Evolutionary conservation across 2,888 invertebrate genomes (phyloP), one percentile per base, ranked within the genome.

Genomic region (Malachius bipustulatus): DNA sequence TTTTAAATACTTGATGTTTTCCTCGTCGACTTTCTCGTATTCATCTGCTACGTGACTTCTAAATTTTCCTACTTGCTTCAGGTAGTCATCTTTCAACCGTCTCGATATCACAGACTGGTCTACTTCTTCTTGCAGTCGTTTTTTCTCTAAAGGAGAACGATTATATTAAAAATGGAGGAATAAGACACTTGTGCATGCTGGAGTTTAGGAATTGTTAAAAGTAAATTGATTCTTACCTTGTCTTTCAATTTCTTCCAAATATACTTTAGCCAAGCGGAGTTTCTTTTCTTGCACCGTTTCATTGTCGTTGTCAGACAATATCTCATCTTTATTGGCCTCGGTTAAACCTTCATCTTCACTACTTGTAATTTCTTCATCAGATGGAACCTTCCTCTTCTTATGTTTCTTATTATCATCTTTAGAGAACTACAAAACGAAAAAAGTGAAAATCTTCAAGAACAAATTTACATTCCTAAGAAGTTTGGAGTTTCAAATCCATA

Each of bases 281-380:
- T 87, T 82, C 56, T 93, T 94, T 54, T 94, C 88, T 57, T 93
- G 90, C 0, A 82, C 78, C 1, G 88, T 90, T 61, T 90, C 85
- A 44, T 73, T 66, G 44, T 78, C 77, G 48, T 77, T 77, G 45
- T 75, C 76, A 38, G 55, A 56, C 14, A 54, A 57, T 58, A 34
- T 64, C 56, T 49, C 70, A 31, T 67, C 61, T 4, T 68, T 69
- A 44, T 69, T 71, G 47, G 68, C 67, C 41, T 64, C 65, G n/a
- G 70, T 64, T 13, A 63, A 64, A 11, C 70, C 64, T 49, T 77
- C 76, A 48, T 72, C 62, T 48, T 77, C 77, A 51, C 77, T 76
- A 38, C 70, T 75, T 1, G 73, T 75, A 40, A 77, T 72, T 55
- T 77, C 76, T 43, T 74, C 67, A 13, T 72, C 70, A 31, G 38